Percentiles rank a stretch among this genome's conserved stretches.
Conservation (phyloP, 2,797 vertebrate species). For the Pteronotus mesoamericanus region DNA sequence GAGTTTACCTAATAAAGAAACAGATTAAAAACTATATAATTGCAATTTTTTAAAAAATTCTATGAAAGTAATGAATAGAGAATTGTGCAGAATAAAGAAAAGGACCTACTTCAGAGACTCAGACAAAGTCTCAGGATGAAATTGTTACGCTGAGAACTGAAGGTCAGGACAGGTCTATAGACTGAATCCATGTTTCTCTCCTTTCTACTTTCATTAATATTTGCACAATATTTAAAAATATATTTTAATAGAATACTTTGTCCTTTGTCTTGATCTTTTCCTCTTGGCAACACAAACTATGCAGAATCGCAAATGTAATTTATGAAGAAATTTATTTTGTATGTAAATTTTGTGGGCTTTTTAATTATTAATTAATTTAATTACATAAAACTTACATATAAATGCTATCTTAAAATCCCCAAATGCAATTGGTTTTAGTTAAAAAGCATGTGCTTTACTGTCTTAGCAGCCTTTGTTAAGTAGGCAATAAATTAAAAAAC, state of each 20-base stretch:
- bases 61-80: background rate
- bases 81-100: background rate
- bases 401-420: conserved; percentile 3
- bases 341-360: background rate
- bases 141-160: background rate
- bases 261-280: background rate
- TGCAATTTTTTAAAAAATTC: background rate
- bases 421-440: background rate
- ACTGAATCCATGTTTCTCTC: background rate
- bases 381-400: background rate
- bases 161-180: background rate
- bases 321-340: background rate
- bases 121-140: background rate
- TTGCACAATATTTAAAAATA: background rate
- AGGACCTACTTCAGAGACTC: background rate
- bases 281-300: background rate
- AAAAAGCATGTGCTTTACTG: background rate
- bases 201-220: background rate
- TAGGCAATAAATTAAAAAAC: background rate
- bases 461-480: background rate
- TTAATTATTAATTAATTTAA: conserved; percentile 29
- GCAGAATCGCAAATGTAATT: background rate
- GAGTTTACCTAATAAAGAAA: conserved; percentile 19
- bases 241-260: background rate
- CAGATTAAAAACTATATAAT: background rate